Conservation (phyloP, 2,888 invertebrate genomes). For the Odontocerum albicorne region DNA sequence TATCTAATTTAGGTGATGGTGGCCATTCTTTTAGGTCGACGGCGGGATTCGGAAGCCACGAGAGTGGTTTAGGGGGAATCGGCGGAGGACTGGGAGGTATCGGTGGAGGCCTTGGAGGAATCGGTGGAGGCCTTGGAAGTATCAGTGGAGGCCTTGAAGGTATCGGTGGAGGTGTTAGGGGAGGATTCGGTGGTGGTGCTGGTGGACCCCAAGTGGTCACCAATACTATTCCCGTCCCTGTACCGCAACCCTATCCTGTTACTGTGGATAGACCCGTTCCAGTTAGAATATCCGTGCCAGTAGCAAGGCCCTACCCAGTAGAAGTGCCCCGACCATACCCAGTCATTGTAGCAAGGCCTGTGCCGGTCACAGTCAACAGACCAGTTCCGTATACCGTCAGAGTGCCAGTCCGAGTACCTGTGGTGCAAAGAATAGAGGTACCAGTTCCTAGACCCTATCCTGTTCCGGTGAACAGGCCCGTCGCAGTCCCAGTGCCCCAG, state of each 20-base stretch:
- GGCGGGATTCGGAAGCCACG: slow-evolving; percentile 2
- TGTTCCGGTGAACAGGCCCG: slow-evolving; percentile 52
- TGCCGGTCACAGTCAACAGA: slow-evolving; percentile 22
- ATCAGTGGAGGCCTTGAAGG: slow-evolving; percentile 2
- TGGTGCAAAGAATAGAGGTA: slow-evolving; percentile 31
- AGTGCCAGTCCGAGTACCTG: slow-evolving; percentile 28
- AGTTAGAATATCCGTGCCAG: slow-evolving; percentile 51
- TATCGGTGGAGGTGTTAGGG: too few relatives aligned
- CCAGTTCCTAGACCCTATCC: slow-evolving; percentile 42
- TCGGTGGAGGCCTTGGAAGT: neutral
- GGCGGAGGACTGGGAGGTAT: too few relatives aligned
- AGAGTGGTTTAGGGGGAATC: neutral
- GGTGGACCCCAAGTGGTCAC: slow-evolving; percentile 1
- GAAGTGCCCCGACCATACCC: slow-evolving; percentile 44
- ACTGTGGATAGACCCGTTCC: slow-evolving; percentile 55
- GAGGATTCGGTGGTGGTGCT: slow-evolving; percentile 3
- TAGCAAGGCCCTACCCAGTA: slow-evolving; percentile 57
- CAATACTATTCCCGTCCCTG: slow-evolving; percentile 44
- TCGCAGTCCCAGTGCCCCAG: slow-evolving; percentile 50
- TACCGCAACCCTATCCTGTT: slow-evolving; percentile 55
- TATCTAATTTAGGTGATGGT: slow-evolving; percentile 12
- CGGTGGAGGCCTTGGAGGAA: neutral
- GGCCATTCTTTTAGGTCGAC: neutral
- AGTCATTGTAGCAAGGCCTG: slow-evolving; percentile 23
- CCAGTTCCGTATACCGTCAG: slow-evolving; percentile 19